Evolutionary conservation across 2,888 invertebrate species (phyloP).

Genomic region (Dynastes grantii): DNA sequence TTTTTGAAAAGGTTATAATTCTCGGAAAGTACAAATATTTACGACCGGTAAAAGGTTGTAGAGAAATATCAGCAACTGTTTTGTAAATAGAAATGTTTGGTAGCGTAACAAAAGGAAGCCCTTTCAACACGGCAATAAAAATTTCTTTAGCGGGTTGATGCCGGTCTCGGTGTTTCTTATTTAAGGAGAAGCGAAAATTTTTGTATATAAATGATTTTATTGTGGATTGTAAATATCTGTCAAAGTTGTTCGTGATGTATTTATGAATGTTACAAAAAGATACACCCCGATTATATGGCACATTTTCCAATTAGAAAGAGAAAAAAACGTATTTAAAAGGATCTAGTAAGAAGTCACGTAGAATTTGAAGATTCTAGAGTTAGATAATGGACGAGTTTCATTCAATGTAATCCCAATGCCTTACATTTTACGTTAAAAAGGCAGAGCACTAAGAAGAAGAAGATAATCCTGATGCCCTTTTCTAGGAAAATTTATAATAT

Average conservation of each 20-base stretch:
- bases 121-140: background rate
- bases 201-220: background rate
- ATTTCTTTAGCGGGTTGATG: background rate
- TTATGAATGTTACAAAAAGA: background rate
- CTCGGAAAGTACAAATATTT: conserved; percentile 31
- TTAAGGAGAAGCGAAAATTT: background rate
- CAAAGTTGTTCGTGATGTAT: conserved; percentile 1
- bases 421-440: no score
- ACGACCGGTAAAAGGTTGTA: background rate
- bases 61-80: background rate
- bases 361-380: no score
- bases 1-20: conserved; percentile 4
- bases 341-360: no score
- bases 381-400: no score
- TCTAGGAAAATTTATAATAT: no score
- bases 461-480: no score
- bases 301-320: no score
- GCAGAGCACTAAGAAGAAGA: no score
- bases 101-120: background rate
- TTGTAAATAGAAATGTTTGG: conserved; percentile 3
- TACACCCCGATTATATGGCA: no score
- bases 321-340: no score
- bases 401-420: no score
- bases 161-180: no score
- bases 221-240: background rate